phyloP scores from a whole-genome alignment of 2,888 invertebrate species.

The Cerastoderma edule region DNA sequence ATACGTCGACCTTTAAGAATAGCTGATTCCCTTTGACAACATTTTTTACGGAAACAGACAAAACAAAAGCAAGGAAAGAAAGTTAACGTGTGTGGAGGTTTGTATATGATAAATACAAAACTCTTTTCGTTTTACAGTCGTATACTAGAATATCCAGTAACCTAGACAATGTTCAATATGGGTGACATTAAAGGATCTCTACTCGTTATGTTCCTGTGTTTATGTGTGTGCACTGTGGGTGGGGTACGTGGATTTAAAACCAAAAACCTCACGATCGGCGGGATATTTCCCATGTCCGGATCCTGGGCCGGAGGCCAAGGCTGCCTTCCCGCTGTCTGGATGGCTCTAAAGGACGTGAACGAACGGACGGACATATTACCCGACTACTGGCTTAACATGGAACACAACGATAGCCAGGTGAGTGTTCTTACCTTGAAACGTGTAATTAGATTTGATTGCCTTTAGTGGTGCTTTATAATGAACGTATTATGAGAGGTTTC shows the following conservation, averaged over 20 bases:
- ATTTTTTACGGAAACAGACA: no score
- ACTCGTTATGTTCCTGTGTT: background rate
- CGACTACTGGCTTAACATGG: slow-evolving; percentile 94
- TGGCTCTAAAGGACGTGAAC: slow-evolving; percentile 98
- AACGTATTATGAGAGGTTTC: no score
- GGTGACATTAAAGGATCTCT: background rate
- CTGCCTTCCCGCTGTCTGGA: slow-evolving; percentile 97
- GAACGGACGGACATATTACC: slow-evolving; percentile 93
- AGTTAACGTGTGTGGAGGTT: no score
- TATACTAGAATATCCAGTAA: no score
- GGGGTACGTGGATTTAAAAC: slow-evolving; percentile 55
- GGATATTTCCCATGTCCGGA: slow-evolving; percentile 98
- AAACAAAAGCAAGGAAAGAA: no score
- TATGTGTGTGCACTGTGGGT: background rate
- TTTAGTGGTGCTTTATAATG: no score
- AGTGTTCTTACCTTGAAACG: slow-evolving; percentile 15
- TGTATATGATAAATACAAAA: no score
- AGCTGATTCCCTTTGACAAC: no score
- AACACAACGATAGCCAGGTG: slow-evolving; percentile 98
- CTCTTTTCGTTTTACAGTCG: no score
- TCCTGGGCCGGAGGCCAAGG: slow-evolving; percentile 99
- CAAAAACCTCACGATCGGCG: slow-evolving; percentile 87
- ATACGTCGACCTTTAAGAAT: no score
- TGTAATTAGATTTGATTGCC: no score
- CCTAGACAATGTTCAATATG: background rate